These are phyloP conservation scores for Ophioninae sp. DNA, from an alignment of 2,888 invertebrate species.

Conservation along the genomic window DNA sequence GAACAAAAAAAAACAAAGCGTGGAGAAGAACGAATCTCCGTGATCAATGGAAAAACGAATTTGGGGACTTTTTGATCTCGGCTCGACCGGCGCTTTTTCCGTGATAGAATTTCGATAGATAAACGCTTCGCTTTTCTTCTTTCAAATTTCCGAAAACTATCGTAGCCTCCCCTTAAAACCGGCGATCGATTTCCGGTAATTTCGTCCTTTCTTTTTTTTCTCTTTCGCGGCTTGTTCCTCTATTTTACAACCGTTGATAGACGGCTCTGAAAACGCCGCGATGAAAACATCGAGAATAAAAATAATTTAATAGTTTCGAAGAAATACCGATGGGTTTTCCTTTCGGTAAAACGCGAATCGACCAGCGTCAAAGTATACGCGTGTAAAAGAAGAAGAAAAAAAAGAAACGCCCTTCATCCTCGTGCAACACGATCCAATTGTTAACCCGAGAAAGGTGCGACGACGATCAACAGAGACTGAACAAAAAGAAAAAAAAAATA, in stretches of 20 bases:
- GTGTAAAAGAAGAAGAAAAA: constrained; percentile 16
- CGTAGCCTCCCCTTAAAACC: neutral
- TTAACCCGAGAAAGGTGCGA: constrained; percentile 24
- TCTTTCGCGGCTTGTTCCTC: neutral
- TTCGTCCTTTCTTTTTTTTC: constrained; percentile 2
- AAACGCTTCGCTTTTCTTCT: constrained; percentile 57
- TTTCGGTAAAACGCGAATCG: constrained; percentile 26
- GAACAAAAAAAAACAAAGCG: neutral
- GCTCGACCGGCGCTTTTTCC: constrained; percentile 57
- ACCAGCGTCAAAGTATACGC: constrained; percentile 41
- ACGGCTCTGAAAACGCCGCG: constrained; percentile 33
- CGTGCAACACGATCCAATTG: constrained; percentile 38
- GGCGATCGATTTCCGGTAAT: neutral
- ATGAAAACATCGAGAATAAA: constrained; percentile 30
- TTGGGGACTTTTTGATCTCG: constrained; percentile 19
- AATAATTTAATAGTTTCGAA: constrained; percentile 37
- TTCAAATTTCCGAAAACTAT: constrained; percentile 46
- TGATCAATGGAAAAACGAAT: constrained; percentile 12
- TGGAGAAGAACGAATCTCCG: constrained; percentile 20
- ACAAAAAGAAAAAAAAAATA: constrained; percentile 48
- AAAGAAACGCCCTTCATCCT: constrained; percentile 5
- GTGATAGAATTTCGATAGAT: constrained; percentile 64
- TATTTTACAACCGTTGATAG: constrained; percentile 28
- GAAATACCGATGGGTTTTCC: constrained; percentile 7
- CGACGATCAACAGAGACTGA: constrained; percentile 44